phyloP scores from a whole-genome alignment of 2,797 vertebrate genomes.

The Myoxocephalus aenaeus region DNA sequence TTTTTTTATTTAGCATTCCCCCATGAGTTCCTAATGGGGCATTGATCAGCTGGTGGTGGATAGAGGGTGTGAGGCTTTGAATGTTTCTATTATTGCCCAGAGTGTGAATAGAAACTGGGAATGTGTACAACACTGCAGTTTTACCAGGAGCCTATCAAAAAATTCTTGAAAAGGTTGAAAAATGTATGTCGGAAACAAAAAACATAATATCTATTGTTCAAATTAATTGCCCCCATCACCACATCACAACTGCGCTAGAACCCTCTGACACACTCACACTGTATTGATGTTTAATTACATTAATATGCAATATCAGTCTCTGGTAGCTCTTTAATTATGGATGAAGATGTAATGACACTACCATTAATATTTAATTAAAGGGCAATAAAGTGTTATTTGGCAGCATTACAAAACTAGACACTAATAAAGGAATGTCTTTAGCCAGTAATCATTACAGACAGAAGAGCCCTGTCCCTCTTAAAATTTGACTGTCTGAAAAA shows the following conservation, averaged over 20 bases:
- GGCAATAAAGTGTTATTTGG: slow-evolving; percentile 90
- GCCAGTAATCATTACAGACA: slow-evolving; percentile 74
- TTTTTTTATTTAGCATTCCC: slow-evolving; percentile 44
- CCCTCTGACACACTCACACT: slow-evolving; percentile 18
- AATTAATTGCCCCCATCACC: slow-evolving; percentile 14
- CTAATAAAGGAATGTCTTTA: slow-evolving; percentile 84
- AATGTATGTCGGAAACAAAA: slow-evolving; percentile 27
- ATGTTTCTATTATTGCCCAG: background rate
- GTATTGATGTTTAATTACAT: slow-evolving; percentile 86
- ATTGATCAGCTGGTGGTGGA: slow-evolving; percentile 53
- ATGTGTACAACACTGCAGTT: slow-evolving; percentile 6
- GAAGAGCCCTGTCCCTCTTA: slow-evolving; percentile 66
- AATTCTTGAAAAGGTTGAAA: background rate
- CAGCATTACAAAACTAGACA: slow-evolving; percentile 87
- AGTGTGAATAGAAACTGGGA: background rate
- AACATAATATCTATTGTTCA: slow-evolving; percentile 20
- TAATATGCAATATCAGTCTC: slow-evolving; percentile 87
- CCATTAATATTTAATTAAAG: slow-evolving; percentile 90
- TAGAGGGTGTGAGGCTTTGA: slow-evolving; percentile 4
- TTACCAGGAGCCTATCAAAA: slow-evolving; percentile 10
- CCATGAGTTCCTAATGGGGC: slow-evolving; percentile 53
- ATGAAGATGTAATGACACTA: slow-evolving; percentile 87
- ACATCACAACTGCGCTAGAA: slow-evolving; percentile 15
- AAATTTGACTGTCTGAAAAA: slow-evolving; percentile 68
- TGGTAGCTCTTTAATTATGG: slow-evolving; percentile 86